Evolutionary conservation across 2,888 invertebrate genomes (phyloP).

Genomic region (Drosophila fulvimacula): DNA sequence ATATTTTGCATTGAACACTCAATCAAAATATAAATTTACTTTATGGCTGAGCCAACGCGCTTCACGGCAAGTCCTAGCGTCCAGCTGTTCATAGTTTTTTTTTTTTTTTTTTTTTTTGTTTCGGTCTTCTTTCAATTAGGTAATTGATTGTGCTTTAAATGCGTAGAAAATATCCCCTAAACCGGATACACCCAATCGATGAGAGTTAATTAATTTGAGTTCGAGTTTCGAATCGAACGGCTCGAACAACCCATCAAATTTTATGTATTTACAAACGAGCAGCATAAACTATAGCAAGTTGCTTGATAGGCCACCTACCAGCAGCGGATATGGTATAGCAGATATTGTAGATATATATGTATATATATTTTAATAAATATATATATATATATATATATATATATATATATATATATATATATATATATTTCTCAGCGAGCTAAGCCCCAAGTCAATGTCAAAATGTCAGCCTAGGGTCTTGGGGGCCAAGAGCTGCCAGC

Average conservation of each 20-base stretch:
- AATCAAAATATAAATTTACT: constrained; percentile 38
- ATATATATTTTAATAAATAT: not conserved
- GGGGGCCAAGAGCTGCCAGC: constrained; percentile 16
- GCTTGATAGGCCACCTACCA: not conserved
- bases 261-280: constrained; percentile 44
- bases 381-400: not conserved
- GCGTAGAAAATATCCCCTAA: not conserved
- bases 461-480: constrained; percentile 55
- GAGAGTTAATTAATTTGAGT: constrained; percentile 72
- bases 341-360: not conserved
- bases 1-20: constrained; percentile 30
- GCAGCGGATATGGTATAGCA: constrained; percentile 6
- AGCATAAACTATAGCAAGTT: constrained; percentile 3
- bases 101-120: not conserved
- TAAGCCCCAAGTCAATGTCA: constrained; percentile 53
- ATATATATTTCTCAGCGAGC: not conserved
- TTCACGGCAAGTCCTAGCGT: not conserved
- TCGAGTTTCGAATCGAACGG: constrained; percentile 36
- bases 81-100: constrained; percentile 35
- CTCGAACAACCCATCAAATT: constrained; percentile 43
- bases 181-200: constrained; percentile 61
- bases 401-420: not conserved
- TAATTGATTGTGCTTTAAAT: constrained; percentile 70
- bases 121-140: constrained; percentile 73
- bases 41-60: not conserved